Evolutionary conservation across 2,113 vertebrate genomes (phyloP).

Genomic region (Megaptera novaeangliae): DNA sequence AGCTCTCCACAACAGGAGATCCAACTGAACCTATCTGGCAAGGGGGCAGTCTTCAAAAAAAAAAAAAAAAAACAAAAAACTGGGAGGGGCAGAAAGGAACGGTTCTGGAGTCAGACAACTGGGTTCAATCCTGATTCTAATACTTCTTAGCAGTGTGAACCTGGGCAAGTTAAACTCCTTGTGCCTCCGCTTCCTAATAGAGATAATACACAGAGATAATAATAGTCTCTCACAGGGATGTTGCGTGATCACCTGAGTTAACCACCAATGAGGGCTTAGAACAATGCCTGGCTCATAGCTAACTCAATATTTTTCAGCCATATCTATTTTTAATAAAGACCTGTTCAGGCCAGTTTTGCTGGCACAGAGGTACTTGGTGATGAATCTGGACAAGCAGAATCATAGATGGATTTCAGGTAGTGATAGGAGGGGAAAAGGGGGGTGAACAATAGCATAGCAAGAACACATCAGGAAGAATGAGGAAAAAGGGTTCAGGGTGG

Average conservation of each 20-base stretch:
- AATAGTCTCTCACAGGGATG: background rate
- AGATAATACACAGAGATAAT: background rate
- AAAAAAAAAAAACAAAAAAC: background rate
- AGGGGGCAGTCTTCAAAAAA: background rate
- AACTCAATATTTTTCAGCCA: background rate
- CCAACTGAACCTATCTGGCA: background rate
- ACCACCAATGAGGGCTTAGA: background rate
- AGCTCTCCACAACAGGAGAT: background rate
- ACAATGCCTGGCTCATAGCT: background rate
- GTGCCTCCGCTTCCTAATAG: background rate
- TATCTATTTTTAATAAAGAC: background rate
- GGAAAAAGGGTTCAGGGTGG: background rate
- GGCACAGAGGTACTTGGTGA: background rate
- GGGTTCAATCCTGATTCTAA: background rate
- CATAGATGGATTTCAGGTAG: background rate
- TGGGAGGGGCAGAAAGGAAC: background rate
- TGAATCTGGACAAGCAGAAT: conserved; percentile 11
- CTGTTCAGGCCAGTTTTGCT: background rate
- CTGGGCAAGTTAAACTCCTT: background rate
- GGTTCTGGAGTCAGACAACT: background rate
- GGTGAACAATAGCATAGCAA: background rate
- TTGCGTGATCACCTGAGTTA: background rate
- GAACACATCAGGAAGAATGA: background rate
- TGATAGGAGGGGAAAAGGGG: background rate
- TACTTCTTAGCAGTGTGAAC: background rate